Evolutionary conservation across 2,888 invertebrate genomes (phyloP).

Genomic region (Lasioglossum vierecki): DNA sequence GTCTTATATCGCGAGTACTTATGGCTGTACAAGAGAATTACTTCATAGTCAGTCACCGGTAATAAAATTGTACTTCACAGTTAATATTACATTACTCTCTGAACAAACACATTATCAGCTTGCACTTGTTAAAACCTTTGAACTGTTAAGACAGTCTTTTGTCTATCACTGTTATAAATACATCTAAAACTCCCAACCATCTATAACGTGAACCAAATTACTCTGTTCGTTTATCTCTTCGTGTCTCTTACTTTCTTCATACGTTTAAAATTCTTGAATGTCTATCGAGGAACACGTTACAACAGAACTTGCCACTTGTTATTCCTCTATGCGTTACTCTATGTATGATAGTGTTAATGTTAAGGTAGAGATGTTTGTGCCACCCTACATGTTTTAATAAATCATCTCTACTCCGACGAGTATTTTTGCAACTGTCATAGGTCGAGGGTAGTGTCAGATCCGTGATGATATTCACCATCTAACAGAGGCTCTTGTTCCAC

Average conservation of each 20-base stretch:
- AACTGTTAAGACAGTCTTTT: constrained; percentile 17
- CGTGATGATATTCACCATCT: constrained; percentile 78
- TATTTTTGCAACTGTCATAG: constrained; percentile 73
- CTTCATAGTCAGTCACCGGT: constrained; percentile 15
- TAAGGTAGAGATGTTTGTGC: constrained; percentile 27
- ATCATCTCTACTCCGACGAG: constrained; percentile 37
- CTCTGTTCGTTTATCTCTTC: not conserved
- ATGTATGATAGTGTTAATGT: constrained; percentile 11
- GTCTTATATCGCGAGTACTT: constrained; percentile 9
- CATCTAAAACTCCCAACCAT: constrained; percentile 4
- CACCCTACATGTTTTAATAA: constrained; percentile 10
- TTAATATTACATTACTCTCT: constrained; percentile 1
- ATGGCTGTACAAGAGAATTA: constrained; percentile 1
- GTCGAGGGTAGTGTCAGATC: constrained; percentile 79
- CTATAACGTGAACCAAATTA: not conserved
- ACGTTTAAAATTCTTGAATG: not conserved
- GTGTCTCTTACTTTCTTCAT: not conserved
- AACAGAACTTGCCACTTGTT: not conserved
- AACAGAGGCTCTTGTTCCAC: constrained; percentile 80
- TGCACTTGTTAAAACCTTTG: not conserved
- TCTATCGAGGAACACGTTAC: not conserved
- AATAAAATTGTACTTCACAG: constrained; percentile 35
- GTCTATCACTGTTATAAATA: constrained; percentile 17
- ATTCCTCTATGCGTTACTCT: not conserved
- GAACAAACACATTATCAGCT: constrained; percentile 16